Evolutionary conservation across 2,113 vertebrate genomes (phyloP).

Genomic region (Danionella cerebrum): DNA sequence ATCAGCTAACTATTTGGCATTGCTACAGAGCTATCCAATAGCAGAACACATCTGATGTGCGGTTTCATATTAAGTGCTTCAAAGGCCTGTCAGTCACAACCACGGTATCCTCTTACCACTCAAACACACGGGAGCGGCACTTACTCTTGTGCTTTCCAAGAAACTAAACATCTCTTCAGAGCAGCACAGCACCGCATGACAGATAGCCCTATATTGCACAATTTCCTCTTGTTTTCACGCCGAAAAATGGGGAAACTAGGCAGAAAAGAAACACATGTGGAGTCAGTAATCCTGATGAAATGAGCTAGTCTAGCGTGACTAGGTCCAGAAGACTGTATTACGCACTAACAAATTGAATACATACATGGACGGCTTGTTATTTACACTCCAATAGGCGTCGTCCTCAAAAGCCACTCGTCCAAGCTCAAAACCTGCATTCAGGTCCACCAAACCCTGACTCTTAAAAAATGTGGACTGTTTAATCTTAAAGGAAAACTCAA

Average conservation of each 20-base stretch:
- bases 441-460: background rate
- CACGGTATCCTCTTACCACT: background rate
- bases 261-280: conserved; percentile 12
- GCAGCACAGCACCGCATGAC: background rate
- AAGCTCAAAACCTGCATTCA: background rate
- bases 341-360: conserved; percentile 49
- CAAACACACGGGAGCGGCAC: conserved; percentile 1
- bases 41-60: background rate
- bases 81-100: conserved; percentile 1
- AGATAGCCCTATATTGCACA: conserved; percentile 16
- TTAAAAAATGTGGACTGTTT: background rate
- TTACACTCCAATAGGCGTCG: conserved; percentile 63
- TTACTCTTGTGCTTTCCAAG: background rate
- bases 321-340: conserved; percentile 24
- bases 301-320: conserved; percentile 1
- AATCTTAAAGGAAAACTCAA: background rate
- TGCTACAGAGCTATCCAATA: background rate
- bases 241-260: background rate
- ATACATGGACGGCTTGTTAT: conserved; percentile 48
- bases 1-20: background rate
- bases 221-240: conserved; percentile 9
- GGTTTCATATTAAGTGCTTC: background rate
- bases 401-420: conserved; percentile 45
- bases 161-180: conserved; percentile 9
- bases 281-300: conserved; percentile 20